Evolutionary conservation across 2,888 invertebrate genomes (phyloP).

Genomic region (Allygus modestus): DNA sequence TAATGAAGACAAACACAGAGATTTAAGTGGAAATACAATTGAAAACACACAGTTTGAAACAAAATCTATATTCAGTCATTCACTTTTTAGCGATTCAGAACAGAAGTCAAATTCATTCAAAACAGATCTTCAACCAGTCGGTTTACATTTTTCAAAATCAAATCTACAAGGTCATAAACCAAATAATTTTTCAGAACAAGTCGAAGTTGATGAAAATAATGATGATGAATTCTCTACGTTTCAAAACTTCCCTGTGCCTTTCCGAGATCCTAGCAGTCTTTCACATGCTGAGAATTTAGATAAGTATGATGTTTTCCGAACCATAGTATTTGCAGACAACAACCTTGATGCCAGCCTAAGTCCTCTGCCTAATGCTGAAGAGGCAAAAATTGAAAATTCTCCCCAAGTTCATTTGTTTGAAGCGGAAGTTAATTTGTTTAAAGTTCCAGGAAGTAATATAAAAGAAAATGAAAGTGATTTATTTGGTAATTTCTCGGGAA

Average conservation of each 20-base stretch:
- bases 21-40: slow-evolving; percentile 70
- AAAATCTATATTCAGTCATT: slow-evolving; percentile 36
- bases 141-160: background rate
- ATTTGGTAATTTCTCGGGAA: slow-evolving; percentile 43
- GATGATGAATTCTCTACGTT: slow-evolving; percentile 41
- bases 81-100: slow-evolving; percentile 26
- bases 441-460: background rate
- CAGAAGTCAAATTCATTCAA: background rate
- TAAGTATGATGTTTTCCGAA: slow-evolving; percentile 76
- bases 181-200: background rate
- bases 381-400: background rate
- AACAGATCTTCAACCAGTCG: background rate
- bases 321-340: slow-evolving; percentile 70
- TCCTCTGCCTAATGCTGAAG: background rate
- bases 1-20: slow-evolving; percentile 65
- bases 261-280: slow-evolving; percentile 34
- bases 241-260: slow-evolving; percentile 29
- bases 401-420: background rate
- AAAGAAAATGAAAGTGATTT: background rate
- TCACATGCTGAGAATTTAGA: slow-evolving; percentile 74
- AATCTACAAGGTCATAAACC: background rate
- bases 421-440: background rate
- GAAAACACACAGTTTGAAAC: slow-evolving; percentile 19
- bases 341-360: background rate
- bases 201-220: background rate